Base-by-base conservation (phyloP, 2,888 invertebrate genomes). In the Abrostola tripartita region DNA sequence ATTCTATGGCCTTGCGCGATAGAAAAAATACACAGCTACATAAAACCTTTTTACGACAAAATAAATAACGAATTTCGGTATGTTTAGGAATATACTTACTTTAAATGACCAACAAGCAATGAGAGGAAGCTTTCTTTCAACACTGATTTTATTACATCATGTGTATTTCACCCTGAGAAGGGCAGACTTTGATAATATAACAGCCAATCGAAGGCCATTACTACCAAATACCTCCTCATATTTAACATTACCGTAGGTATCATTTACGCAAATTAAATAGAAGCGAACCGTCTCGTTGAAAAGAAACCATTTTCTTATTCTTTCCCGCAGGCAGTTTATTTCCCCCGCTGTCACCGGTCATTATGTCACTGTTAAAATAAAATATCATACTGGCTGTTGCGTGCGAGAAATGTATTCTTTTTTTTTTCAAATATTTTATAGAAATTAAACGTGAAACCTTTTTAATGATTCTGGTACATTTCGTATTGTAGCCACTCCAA, bases 321-420 rank as follows among this genome's bases (percentile, higher is more conserved):
- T 83, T 80, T 82, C 82, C 85, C 84, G 78, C 80, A 84, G 87
- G 87, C 88, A 85, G 88, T 85, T 87, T 88, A 85, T 88, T 86
- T 88, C 81, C 83, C 78, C 80, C 80, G 83, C 86, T 88, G 88
- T 88, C 90, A 89, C 84, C 87, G 88, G 87, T 88, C 88, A 89
- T 90, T 89, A 89, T 87, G 87, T 86, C 88, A 85, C 79, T 80
- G 81, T 71, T 79, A 85, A 87, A 83, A 82, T 85, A 82, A 85
- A 85, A 84, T 85, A 81, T 82, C 74, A 78, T 79, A 75, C 76
- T 65, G 74, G 70, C 44, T 81, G 70, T 73, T 71, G 65, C 68
- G 69, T 70, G 73, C 49, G 67, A 74, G 66, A 68, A 73, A 71
- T 78, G 61, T 76, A 68, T 61, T 78, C 63, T 71, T 71, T 65